Conservation (phyloP, 2,797 vertebrate genomes). For the Acomys russatus region DNA sequence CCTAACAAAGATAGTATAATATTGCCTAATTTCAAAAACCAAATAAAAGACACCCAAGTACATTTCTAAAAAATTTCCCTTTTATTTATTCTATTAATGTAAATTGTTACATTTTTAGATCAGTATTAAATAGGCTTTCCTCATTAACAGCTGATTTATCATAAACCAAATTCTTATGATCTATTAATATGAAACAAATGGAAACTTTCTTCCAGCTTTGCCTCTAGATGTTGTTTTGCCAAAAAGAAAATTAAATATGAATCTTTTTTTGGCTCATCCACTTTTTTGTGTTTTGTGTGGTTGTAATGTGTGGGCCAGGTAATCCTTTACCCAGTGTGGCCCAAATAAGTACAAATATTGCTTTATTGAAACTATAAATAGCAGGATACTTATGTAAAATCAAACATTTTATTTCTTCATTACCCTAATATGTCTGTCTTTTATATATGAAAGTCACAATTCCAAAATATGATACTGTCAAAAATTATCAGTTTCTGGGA, state of each 20-base stretch:
- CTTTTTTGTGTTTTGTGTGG: neutral
- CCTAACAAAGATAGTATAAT: constrained; percentile 30
- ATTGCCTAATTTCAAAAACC: constrained; percentile 20
- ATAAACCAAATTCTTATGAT: neutral
- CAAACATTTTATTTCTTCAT: neutral
- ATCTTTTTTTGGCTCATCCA: neutral
- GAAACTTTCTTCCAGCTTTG: neutral
- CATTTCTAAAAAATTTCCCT: neutral
- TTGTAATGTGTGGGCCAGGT: no score
- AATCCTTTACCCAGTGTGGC: neutral
- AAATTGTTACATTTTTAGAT: constrained; percentile 23
- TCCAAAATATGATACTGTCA: neutral
- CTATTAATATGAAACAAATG: neutral
- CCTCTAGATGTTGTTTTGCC: neutral
- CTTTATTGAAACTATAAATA: neutral
- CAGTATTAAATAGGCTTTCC: neutral
- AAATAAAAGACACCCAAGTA: neutral
- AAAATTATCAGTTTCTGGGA: neutral
- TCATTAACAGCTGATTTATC: neutral
- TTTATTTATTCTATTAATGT: neutral
- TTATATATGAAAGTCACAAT: neutral
- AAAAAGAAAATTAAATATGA: neutral
- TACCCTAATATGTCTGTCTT: neutral
- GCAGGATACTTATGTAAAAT: neutral
- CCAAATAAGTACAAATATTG: neutral